A percentile compares a stretch with the other conserved stretches of the same genome.
phyloP scores from a whole-genome alignment of 2,888 invertebrate species.

The Embidobia sp. region DNA sequence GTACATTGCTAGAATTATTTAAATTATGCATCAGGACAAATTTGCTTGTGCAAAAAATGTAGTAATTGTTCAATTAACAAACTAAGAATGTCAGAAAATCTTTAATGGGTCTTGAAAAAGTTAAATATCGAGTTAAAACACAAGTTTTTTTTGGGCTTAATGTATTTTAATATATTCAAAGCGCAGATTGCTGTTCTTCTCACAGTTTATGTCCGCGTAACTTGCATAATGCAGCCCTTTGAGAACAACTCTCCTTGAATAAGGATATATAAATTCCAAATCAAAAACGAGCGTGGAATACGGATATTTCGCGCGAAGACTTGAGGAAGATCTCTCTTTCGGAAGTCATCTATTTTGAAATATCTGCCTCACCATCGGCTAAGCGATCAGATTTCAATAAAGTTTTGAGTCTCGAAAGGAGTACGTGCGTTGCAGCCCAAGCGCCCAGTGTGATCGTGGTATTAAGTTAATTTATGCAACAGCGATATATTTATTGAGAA shows the following conservation, averaged over 20 bases:
- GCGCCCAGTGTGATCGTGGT: slow-evolving; percentile 21
- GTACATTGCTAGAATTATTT: too few species aligned
- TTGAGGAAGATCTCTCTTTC: slow-evolving; percentile 54
- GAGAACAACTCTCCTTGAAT: slow-evolving; percentile 45
- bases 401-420: slow-evolving; percentile 49
- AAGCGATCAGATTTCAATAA: slow-evolving; percentile 64
- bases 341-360: slow-evolving; percentile 62
- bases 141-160: background rate
- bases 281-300: slow-evolving; percentile 55
- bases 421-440: slow-evolving; percentile 52
- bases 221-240: slow-evolving; percentile 50
- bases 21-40: too few species aligned
- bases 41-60: too few species aligned
- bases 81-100: too few species aligned
- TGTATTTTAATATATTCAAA: slow-evolving; percentile 51
- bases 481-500: slow-evolving; percentile 30
- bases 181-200: slow-evolving; percentile 53
- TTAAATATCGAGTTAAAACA: too few species aligned
- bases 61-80: too few species aligned
- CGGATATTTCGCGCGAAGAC: slow-evolving; percentile 44
- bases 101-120: too few species aligned
- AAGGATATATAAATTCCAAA: slow-evolving; percentile 57
- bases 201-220: slow-evolving; percentile 47
- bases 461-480: slow-evolving; percentile 44
- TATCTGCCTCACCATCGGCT: slow-evolving; percentile 53